phyloP scores from a whole-genome alignment of 2,797 vertebrate species.

The Tangara arthus region DNA sequence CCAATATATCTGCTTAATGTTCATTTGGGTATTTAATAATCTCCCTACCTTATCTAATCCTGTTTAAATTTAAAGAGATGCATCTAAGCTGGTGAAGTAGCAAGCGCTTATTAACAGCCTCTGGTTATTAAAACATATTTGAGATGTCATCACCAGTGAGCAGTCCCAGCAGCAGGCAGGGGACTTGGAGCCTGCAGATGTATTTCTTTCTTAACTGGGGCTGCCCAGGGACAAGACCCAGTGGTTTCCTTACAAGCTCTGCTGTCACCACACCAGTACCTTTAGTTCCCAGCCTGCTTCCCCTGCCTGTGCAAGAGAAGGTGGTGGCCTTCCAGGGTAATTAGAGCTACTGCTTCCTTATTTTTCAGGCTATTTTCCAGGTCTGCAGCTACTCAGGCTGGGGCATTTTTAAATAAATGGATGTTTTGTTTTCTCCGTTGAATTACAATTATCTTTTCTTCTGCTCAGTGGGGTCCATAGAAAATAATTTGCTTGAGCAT shows the following conservation, averaged over 20 bases:
- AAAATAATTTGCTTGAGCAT: background rate
- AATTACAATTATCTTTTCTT: background rate
- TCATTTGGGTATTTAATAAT: conserved; percentile 78
- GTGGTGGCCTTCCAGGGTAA: background rate
- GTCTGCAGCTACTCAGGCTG: background rate
- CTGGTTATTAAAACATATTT: conserved; percentile 71
- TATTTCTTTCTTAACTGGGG: conserved; percentile 32
- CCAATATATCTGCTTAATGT: conserved; percentile 75
- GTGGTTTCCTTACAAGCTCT: background rate
- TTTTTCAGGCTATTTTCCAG: background rate
- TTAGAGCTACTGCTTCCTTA: background rate
- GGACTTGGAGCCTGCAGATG: background rate
- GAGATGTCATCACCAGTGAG: conserved; percentile 51
- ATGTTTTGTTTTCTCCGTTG: background rate
- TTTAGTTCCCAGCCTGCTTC: background rate
- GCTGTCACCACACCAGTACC: background rate
- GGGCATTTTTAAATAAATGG: background rate
- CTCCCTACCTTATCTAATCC: conserved; percentile 74
- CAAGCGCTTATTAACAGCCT: conserved; percentile 71
- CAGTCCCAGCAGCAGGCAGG: conserved; percentile 36
- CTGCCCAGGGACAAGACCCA: background rate
- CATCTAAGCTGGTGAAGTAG: conserved; percentile 64
- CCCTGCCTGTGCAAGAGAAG: background rate
- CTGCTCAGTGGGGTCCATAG: background rate
- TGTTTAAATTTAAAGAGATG: conserved; percentile 78